Evolutionary conservation across 2,113 vertebrate genomes (phyloP), one percentile per base, ranked within the genome.

Genomic region (Eulemur rufifrons): DNA sequence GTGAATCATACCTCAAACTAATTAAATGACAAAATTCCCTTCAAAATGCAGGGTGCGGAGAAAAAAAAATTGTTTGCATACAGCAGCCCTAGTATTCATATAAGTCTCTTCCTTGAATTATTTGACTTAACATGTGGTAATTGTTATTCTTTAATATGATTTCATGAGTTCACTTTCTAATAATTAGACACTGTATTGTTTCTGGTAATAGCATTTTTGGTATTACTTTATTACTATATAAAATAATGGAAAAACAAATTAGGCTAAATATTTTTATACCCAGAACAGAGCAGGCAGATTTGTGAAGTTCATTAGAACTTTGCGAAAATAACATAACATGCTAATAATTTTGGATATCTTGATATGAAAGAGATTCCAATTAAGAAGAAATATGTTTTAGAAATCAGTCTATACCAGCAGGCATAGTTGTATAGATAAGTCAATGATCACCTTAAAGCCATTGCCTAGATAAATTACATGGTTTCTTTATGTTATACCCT

Each of bases 231-330:
- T 90, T 92, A 77, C 64, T 90, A 42, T 74, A 78, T 93, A 96
- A 96, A 93, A 94, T 82, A 92, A 84, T 56, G 39, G 83, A 95
- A 94, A 95, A 96, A 81, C 84, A 96, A 96, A 74, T 92, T 86
- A 92, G 61, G n/a, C 66, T 81, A 54, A 89, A 74, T 95, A 76
- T 87, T 87, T 93, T 95, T 92, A 42, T 64, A 61, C 81, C 92
- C 64, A 54, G 69, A 56, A 82, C n/a, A 89, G 68, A 80, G 69
- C 12, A 95, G 64, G 68, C 23, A 97, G 95, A 94, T 92, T 97
- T 96, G 50, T 97, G 85, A 82, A 78, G 45, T 91, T 96, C 77
- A 96, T 97, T 90, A 97, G 88, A 88, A 86, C 21, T 96, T 95
- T 71, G 54, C 94, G 87, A 96, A n/a, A 86, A 84, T 87, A 83